phyloP scores from a whole-genome alignment of 2,797 vertebrate genomes.

The Uromys caudimaculatus region DNA sequence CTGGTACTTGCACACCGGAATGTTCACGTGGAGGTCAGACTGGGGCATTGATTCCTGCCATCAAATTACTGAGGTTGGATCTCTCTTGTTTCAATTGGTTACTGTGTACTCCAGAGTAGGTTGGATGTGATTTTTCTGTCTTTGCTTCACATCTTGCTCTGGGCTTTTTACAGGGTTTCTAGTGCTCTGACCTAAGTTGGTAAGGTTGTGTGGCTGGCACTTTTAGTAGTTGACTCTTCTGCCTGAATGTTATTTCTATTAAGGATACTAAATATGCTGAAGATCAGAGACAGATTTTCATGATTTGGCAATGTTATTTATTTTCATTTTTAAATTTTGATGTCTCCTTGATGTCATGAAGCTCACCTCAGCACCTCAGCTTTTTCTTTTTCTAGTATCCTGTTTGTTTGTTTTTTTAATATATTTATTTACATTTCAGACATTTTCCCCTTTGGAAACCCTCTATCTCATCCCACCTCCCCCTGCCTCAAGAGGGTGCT shows the following conservation, averaged over 20 bases:
- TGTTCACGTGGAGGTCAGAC: not conserved
- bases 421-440: too few relatives aligned
- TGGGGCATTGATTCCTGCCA: not conserved
- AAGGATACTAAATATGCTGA: not conserved
- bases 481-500: too few relatives aligned
- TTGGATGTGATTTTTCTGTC: not conserved
- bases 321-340: not conserved
- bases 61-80: not conserved
- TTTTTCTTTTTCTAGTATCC: not conserved
- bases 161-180: not conserved
- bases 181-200: not conserved
- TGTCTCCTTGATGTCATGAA: not conserved
- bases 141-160: not conserved
- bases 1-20: not conserved
- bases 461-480: too few relatives aligned
- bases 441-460: too few relatives aligned
- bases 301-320: not conserved
- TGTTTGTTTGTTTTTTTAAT: too few relatives aligned
- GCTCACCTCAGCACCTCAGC: not conserved
- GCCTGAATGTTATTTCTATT: not conserved
- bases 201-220: not conserved
- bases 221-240: not conserved
- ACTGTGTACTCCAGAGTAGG: not conserved
- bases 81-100: not conserved
- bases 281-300: not conserved